Conservation (phyloP, 2,888 invertebrate genomes). For the Meganola albula region DNA sequence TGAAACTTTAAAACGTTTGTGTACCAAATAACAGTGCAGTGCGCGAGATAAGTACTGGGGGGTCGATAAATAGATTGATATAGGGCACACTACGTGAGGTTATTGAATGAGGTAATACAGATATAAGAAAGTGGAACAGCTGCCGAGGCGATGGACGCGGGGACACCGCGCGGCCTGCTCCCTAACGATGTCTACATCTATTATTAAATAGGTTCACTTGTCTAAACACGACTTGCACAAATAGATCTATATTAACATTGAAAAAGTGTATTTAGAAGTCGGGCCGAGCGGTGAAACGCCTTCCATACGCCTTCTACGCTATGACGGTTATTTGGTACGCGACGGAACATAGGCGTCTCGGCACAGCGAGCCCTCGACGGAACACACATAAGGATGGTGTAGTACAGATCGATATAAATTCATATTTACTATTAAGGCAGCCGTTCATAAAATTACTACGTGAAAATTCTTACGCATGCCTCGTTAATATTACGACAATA, state of each 20-base stretch:
- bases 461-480: slow-evolving; percentile 53
- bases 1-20: slow-evolving; percentile 48
- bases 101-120: slow-evolving; percentile 68
- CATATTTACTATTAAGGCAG: slow-evolving; percentile 66
- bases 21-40: slow-evolving; percentile 76
- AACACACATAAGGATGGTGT: slow-evolving; percentile 49
- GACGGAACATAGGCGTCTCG: slow-evolving; percentile 35
- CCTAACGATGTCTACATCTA: slow-evolving; percentile 17
- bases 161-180: slow-evolving; percentile 11
- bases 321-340: slow-evolving; percentile 75
- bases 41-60: slow-evolving; percentile 66
- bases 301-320: slow-evolving; percentile 41
- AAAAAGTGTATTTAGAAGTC: slow-evolving; percentile 16
- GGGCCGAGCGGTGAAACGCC: slow-evolving; percentile 10
- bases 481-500: slow-evolving; percentile 42
- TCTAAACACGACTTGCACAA: slow-evolving; percentile 26
- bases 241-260: slow-evolving; percentile 27
- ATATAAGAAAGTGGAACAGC: slow-evolving; percentile 43
- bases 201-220: slow-evolving; percentile 17
- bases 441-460: slow-evolving; percentile 55
- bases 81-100: slow-evolving; percentile 59
- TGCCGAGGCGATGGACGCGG: slow-evolving; percentile 26
- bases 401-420: slow-evolving; percentile 46
- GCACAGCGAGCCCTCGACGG: slow-evolving; percentile 31
- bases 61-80: slow-evolving; percentile 51